These are phyloP conservation scores for Caenorhabditis sp. DNA, from an alignment of 2,888 invertebrate species.

Conservation along the genomic window DNA sequence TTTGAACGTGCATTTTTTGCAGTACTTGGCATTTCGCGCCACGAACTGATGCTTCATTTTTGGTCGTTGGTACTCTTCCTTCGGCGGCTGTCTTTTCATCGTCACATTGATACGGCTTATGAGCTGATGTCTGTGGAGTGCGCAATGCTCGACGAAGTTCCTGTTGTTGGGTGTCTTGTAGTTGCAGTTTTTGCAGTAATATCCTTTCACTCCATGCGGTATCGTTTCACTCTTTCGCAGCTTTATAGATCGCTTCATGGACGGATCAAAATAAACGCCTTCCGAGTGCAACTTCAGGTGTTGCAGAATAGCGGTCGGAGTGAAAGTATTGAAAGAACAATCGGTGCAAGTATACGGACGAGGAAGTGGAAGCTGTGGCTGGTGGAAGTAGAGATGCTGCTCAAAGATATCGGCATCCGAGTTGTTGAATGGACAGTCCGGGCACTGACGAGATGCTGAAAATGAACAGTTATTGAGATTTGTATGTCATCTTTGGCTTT, in stretches of 20 bases:
- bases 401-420: constrained; percentile 33
- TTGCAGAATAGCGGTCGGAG: constrained; percentile 12
- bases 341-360: constrained; percentile 64
- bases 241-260: background rate
- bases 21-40: constrained; percentile 27
- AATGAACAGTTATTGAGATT: background rate
- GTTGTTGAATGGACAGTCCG: constrained; percentile 58
- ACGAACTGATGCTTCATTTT: constrained; percentile 26
- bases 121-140: constrained; percentile 63
- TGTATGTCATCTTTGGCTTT: background rate
- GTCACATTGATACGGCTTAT: constrained; percentile 63
- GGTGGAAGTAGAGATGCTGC: constrained; percentile 65
- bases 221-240: constrained; percentile 51
- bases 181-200: constrained; percentile 64
- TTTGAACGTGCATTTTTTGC: constrained; percentile 64
- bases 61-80: constrained; percentile 54
- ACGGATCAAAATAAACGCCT: constrained; percentile 6
- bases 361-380: constrained; percentile 25
- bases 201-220: constrained; percentile 59
- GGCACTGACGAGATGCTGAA: constrained; percentile 39
- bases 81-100: constrained; percentile 63
- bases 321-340: constrained; percentile 50
- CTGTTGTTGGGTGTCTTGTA: constrained; percentile 58
- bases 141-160: constrained; percentile 60
- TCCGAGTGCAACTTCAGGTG: constrained; percentile 19